Conservation (phyloP, 1,140 invertebrate genomes). For the Drosophila murphyi region DNA sequence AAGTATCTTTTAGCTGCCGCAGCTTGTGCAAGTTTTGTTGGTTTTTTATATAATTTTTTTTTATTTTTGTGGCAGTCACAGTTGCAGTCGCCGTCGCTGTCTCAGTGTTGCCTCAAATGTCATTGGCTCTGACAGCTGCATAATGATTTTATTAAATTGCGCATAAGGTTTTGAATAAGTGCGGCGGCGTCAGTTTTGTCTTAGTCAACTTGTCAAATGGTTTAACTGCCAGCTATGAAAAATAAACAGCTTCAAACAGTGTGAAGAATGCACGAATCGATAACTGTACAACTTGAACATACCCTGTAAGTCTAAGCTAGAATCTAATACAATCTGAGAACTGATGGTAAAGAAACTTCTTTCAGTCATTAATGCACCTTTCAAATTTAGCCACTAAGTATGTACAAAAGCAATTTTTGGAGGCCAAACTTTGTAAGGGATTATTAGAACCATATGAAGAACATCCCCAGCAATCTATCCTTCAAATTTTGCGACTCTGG, state of each 20-base stretch:
- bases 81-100: slow-evolving; percentile 21
- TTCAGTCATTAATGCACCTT: too few species aligned
- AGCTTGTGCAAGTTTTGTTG: slow-evolving; percentile 20
- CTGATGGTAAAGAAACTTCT: too few species aligned
- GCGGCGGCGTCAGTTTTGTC: slow-evolving; percentile 52
- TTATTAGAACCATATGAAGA: too few species aligned
- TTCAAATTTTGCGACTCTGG: too few species aligned
- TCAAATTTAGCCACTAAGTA: too few species aligned
- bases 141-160: slow-evolving; percentile 62
- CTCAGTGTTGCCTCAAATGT: slow-evolving; percentile 53
- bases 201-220: slow-evolving; percentile 54
- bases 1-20: slow-evolving; percentile 27
- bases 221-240: slow-evolving; percentile 35
- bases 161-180: slow-evolving; percentile 57
- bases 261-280: slow-evolving; percentile 28
- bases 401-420: too few species aligned
- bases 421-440: too few species aligned
- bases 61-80: slow-evolving; percentile 23
- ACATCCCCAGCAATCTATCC: too few species aligned
- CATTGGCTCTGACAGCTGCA: slow-evolving; percentile 56
- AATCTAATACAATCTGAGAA: background rate
- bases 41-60: too few species aligned
- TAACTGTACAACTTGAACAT: background rate
- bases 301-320: background rate
- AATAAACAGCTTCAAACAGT: background rate